Percentiles rank a stretch among this genome's conserved stretches.
Evolutionary conservation across 2,888 invertebrate species (phyloP).

Genomic region (Apodemia zela): DNA sequence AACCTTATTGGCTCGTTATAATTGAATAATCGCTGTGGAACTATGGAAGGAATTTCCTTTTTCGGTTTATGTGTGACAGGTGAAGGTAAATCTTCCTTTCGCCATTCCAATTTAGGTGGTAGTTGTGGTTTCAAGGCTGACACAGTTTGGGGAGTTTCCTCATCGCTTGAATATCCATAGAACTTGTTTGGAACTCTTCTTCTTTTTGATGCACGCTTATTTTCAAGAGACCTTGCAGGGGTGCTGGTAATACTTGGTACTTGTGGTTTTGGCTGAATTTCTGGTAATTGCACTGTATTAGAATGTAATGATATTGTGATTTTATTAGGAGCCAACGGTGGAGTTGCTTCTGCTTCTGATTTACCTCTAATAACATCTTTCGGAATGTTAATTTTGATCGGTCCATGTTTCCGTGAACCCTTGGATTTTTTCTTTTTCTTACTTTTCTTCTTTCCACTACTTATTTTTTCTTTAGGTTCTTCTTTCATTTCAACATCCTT

Average conservation of each 20-base stretch:
- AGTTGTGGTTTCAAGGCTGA: slow-evolving; percentile 79
- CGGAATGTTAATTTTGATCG: slow-evolving; percentile 82
- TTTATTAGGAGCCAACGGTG: slow-evolving; percentile 59
- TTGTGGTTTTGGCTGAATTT: slow-evolving; percentile 42
- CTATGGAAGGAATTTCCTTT: slow-evolving; percentile 70
- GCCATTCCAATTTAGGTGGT: slow-evolving; percentile 86
- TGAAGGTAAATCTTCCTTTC: slow-evolving; percentile 85
- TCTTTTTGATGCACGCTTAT: slow-evolving; percentile 88
- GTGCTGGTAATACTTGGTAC: slow-evolving; percentile 36
- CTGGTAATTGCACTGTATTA: slow-evolving; percentile 72
- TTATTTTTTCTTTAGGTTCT: slow-evolving; percentile 64
- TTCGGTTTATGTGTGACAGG: slow-evolving; percentile 71
- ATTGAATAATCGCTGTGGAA: slow-evolving; percentile 59
- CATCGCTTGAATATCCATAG: slow-evolving; percentile 93
- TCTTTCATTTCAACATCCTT: slow-evolving; percentile 69
- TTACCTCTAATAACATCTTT: slow-evolving; percentile 61
- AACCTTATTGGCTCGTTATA: slow-evolving; percentile 74
- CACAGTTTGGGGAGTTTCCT: slow-evolving; percentile 82
- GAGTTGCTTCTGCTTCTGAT: slow-evolving; percentile 46
- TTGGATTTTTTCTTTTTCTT: slow-evolving; percentile 82
- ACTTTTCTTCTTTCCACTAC: slow-evolving; percentile 84
- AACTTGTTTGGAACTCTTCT: slow-evolving; percentile 91
- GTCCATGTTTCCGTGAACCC: slow-evolving; percentile 68
- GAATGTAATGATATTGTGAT: slow-evolving; percentile 75
- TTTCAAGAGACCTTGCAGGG: slow-evolving; percentile 69